These are phyloP conservation scores for Entelurus aequoreus DNA, from an alignment of 2,113 vertebrate species.

Conservation along the genomic window DNA sequence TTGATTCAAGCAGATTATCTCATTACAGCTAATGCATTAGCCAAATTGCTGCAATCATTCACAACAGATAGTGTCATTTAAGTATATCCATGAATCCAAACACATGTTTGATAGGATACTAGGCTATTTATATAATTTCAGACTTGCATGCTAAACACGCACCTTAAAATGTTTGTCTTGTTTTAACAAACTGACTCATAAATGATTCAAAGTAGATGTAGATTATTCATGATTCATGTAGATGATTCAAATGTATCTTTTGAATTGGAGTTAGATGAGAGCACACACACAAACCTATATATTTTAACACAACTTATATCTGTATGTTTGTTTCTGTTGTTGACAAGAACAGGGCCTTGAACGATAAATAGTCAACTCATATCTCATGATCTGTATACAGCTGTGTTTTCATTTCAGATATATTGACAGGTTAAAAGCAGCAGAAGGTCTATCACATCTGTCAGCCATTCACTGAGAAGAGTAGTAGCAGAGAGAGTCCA, in stretches of 20 bases:
- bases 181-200: too few species aligned
- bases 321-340: not conserved
- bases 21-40: not conserved
- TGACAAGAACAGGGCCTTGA: not conserved
- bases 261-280: too few species aligned
- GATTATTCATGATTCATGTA: too few species aligned
- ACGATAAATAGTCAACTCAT: not conserved
- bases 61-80: not conserved
- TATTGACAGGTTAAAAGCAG: constrained; percentile 11
- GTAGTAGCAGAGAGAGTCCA: constrained; percentile 6
- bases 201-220: too few species aligned
- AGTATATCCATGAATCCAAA: not conserved
- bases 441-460: not conserved
- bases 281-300: not conserved
- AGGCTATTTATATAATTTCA: not conserved
- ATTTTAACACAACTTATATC: not conserved
- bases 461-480: constrained; percentile 8
- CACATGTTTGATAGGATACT: not conserved
- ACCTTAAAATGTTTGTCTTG: not conserved
- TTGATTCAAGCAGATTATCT: not conserved
- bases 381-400: constrained; percentile 1
- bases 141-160: not conserved
- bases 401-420: constrained; percentile 7
- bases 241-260: too few species aligned
- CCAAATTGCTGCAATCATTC: not conserved